Base-by-base conservation (phyloP, 1,140 invertebrate species). In the Amyelois transitella region DNA sequence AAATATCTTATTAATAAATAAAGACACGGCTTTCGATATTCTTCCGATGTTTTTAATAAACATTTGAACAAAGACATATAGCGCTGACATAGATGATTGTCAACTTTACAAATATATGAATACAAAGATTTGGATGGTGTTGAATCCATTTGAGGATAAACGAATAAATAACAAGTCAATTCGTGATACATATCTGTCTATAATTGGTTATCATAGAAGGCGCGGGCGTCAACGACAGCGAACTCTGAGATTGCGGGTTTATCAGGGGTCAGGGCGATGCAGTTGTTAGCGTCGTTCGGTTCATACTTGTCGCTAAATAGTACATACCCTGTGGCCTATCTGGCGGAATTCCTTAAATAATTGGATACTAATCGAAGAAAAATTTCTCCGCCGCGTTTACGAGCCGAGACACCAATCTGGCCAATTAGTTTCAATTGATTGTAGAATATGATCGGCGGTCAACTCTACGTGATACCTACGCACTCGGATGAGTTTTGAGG, bases 381-480 rank as follows among this genome's bases (percentile, higher is more conserved):
- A 22, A 51, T 53, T 62, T 62, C 60, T 54, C 52, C 51, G 21
- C 19, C n/a, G 32, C 32, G n/a, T 38, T 50, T 58, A 49, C 24
- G 21, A 56, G 55, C 51, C 58, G 63, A 63, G 58, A 62, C 58
- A 69, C 58, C 60, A 64, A 63, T 69, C 62, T 63, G 55, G 58
- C 68, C 78, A 78, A 81, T 81, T 78, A 77, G 49, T 51, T 59
- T 62, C 76, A 79, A 79, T 72, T 72, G 66, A 64, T 64, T 53
- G 50, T 64, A 55, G 64, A 60, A 62, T 64, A 55, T n/a, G 43
- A 18, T 20, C 25, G 55, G 56, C 52, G 51, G 52, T 60, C 52
- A 60, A 58, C 54, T 51, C 25, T 51, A 50, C 57, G 47, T 63
- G 58, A 60, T 60, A 60, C 50, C n/a, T 48, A 21, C 45, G 19